Conservation (phyloP, 2,113 vertebrate species). For the Gallinago media region DNA sequence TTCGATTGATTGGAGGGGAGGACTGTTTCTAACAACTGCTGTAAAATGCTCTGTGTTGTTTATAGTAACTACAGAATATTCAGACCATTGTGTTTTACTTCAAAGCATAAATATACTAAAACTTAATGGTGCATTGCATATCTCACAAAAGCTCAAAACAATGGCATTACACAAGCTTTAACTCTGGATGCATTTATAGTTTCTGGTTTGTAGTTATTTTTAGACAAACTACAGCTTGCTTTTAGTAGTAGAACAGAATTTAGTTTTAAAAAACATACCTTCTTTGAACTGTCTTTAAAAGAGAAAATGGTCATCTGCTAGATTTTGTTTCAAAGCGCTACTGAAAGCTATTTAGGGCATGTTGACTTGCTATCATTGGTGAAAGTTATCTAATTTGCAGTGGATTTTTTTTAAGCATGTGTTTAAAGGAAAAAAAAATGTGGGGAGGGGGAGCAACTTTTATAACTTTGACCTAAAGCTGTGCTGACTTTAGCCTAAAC, state of each 20-base stretch:
- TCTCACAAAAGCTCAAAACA: constrained; percentile 38
- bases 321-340: neutral
- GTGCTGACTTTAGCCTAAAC: neutral
- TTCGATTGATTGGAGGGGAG: neutral
- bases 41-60: constrained; percentile 24
- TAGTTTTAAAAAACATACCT: neutral
- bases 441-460: neutral
- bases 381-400: neutral
- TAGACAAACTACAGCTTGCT: neutral
- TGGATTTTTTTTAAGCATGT: neutral
- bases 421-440: neutral
- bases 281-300: neutral
- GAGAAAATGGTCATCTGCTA: neutral
- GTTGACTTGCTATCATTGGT: neutral
- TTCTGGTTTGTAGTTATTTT: constrained; percentile 47
- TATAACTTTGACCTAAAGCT: neutral
- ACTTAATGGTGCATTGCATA: constrained; percentile 54
- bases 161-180: constrained; percentile 8
- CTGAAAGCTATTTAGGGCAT: neutral
- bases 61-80: constrained; percentile 55
- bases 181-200: neutral
- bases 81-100: constrained; percentile 61
- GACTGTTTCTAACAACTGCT: neutral
- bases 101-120: constrained; percentile 69
- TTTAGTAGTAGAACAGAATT: neutral